Conservation (phyloP, 2,797 vertebrate species). For the Microhierax caerulescens region DNA sequence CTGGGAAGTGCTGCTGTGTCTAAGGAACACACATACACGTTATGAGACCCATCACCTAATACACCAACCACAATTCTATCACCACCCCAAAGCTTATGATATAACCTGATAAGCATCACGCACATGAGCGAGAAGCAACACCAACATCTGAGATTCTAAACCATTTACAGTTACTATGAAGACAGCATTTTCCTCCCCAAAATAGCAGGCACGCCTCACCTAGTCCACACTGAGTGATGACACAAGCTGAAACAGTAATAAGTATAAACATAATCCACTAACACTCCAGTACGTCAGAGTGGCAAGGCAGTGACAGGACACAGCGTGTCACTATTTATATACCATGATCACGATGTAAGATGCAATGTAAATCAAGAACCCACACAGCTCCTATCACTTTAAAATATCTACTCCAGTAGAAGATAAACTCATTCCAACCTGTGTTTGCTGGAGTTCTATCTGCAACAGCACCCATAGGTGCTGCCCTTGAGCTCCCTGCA, state of each 20-base stretch:
- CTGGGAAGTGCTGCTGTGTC: not conserved
- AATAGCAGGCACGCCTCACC: not conserved
- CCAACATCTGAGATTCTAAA: not conserved
- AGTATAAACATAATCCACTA: not conserved
- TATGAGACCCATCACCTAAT: not conserved
- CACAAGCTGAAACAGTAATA: not conserved
- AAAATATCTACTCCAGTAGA: not conserved
- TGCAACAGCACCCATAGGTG: not conserved
- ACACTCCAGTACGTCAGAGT: not conserved
- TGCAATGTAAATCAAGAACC: rapidly evolving
- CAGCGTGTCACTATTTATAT: not conserved
- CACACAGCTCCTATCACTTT: not conserved
- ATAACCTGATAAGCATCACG: not conserved
- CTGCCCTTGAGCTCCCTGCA: not conserved
- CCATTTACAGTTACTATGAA: not conserved
- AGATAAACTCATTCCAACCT: not conserved
- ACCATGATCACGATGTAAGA: rapidly evolving
- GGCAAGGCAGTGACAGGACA: not conserved
- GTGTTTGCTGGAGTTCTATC: not conserved
- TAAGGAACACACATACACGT: not conserved
- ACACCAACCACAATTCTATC: not conserved
- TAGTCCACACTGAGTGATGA: not conserved
- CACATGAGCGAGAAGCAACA: not conserved
- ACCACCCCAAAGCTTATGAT: not conserved
- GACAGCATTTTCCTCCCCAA: not conserved